These are phyloP conservation scores for Drosophila mimetica DNA, from an alignment of 2,888 invertebrate genomes.

Conservation along the genomic window DNA sequence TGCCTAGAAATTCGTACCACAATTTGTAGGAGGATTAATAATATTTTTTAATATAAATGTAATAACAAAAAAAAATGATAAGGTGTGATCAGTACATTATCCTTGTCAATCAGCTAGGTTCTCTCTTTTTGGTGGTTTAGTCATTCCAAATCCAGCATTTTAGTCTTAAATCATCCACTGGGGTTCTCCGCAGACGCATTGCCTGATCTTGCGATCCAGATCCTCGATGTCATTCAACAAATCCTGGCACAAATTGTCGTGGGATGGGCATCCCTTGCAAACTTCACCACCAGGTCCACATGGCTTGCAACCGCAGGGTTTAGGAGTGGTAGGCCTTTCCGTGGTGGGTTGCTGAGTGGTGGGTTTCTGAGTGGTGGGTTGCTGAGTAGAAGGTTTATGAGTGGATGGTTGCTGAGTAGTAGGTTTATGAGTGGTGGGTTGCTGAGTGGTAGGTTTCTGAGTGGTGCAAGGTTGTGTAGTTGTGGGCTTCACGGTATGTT, in stretches of 20 bases:
- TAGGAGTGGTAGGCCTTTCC: background rate
- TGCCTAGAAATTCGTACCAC: too few relatives aligned
- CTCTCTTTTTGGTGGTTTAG: background rate
- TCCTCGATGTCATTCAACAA: background rate
- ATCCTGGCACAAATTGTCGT: constrained; percentile 12
- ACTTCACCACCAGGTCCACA: constrained; percentile 33
- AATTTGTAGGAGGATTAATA: background rate
- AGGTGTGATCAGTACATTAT: background rate
- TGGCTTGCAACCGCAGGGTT: background rate
- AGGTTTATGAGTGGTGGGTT: background rate
- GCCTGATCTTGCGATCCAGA: background rate
- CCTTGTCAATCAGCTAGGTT: background rate
- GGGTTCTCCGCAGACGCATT: constrained; percentile 33
- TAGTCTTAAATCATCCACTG: background rate
- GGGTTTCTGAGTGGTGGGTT: background rate
- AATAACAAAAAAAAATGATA: background rate
- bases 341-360: background rate
- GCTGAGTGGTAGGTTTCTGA: background rate
- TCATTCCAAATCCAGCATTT: background rate
- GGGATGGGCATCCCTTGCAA: constrained; percentile 22
- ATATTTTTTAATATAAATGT: constrained; percentile 2
- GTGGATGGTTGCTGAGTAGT: background rate
- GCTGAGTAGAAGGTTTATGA: background rate
- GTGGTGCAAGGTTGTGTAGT: background rate
- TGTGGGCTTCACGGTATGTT: background rate